These are phyloP conservation scores for Phocoena phocoena DNA, from an alignment of 2,113 vertebrate genomes.

Conservation along the genomic window DNA sequence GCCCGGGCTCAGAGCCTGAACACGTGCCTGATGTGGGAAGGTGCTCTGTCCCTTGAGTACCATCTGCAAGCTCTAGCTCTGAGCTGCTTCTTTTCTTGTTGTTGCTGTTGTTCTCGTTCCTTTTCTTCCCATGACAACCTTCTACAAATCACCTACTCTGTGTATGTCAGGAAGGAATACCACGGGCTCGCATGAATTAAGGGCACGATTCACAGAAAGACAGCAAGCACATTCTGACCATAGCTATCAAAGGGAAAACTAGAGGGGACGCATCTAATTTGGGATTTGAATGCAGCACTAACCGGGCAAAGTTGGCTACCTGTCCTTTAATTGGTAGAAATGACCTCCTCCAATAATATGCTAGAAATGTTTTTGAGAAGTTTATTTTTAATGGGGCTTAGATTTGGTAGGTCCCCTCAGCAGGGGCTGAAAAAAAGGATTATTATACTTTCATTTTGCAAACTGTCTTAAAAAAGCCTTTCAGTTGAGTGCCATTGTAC, in stretches of 20 bases:
- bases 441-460: slow-evolving; percentile 60
- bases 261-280: not conserved
- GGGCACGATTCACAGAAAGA: not conserved
- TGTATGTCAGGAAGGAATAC: not conserved
- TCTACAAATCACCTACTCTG: not conserved
- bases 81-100: not conserved
- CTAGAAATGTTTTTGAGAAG: not conserved
- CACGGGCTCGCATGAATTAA: not conserved
- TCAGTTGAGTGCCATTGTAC: slow-evolving; percentile 6
- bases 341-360: not conserved
- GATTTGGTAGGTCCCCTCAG: not conserved
- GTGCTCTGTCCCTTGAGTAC: not conserved
- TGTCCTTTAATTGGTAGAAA: not conserved
- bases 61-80: not conserved
- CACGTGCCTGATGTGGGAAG: not conserved
- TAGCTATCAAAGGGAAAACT: not conserved
- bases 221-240: not conserved
- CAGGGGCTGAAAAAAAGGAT: not conserved
- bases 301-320: not conserved
- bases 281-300: not conserved
- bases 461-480: slow-evolving; percentile 65
- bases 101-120: not conserved
- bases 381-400: not conserved
- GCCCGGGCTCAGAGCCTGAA: not conserved
- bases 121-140: not conserved